phyloP scores from a whole-genome alignment of 2,797 vertebrate species.

The Sebastes goodei region DNA sequence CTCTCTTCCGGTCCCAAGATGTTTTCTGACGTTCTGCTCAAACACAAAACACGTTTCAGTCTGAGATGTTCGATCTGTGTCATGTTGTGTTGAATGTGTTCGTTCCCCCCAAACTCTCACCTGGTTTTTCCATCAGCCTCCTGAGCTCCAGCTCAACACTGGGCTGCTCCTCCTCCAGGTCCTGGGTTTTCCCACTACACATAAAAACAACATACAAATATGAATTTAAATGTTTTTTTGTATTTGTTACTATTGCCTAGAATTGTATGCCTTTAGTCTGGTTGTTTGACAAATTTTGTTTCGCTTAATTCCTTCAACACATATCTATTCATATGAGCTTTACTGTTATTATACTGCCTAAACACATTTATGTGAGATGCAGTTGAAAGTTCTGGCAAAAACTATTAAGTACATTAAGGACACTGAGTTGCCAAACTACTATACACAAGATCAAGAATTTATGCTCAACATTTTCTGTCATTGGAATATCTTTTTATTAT shows the following conservation, averaged over 20 bases:
- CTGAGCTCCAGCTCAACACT: constrained; percentile 87
- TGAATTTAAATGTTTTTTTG: background rate
- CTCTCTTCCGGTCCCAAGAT: constrained; percentile 77
- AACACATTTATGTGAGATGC: background rate
- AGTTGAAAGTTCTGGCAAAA: background rate
- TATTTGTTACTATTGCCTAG: background rate
- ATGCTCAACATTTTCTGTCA: background rate
- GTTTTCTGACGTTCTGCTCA: constrained; percentile 82
- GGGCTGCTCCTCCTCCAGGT: constrained; percentile 88
- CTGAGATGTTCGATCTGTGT: accelerated
- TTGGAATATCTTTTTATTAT: too few species aligned
- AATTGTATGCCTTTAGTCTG: background rate
- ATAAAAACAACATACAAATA: background rate
- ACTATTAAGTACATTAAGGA: background rate
- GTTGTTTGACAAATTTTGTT: background rate
- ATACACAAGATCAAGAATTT: background rate
- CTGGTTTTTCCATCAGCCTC: constrained; percentile 85
- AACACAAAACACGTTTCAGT: background rate
- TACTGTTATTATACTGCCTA: too few species aligned
- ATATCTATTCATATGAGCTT: background rate
- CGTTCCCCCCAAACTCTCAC: constrained; percentile 61
- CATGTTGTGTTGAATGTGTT: background rate
- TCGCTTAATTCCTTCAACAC: background rate
- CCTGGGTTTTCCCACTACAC: constrained; percentile 87
- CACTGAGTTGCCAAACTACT: too few species aligned